Percentiles rank a stretch among this genome's conserved stretches.
Conservation (phyloP, 2,888 invertebrate species). For the Torymus texanus region DNA sequence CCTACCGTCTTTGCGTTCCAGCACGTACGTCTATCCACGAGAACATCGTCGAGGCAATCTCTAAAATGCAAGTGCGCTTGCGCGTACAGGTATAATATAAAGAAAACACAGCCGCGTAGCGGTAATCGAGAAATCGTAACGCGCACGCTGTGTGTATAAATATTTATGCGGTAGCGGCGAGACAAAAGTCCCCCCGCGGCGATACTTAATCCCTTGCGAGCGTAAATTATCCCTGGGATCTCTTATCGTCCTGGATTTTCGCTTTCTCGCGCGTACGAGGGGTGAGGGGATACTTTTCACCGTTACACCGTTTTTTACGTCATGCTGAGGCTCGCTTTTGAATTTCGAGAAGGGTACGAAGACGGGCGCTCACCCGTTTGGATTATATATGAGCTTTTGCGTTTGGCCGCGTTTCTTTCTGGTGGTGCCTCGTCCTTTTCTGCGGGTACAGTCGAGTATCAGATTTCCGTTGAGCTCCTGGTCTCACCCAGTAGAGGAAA, state of each 20-base stretch:
- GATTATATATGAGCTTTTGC: no score
- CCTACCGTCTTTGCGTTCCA: no score
- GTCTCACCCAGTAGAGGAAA: no score
- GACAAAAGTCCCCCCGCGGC: neutral
- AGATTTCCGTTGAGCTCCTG: no score
- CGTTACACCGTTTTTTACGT: neutral
- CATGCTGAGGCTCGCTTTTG: neutral
- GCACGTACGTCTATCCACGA: neutral
- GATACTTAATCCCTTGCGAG: constrained; percentile 9
- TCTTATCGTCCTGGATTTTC: constrained; percentile 18
- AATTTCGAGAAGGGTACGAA: no score
- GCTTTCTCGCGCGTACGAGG: neutral
- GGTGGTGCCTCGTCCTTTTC: no score
- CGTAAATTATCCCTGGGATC: constrained; percentile 22
- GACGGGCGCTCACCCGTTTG: no score
- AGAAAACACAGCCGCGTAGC: neutral
- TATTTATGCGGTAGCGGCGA: constrained; percentile 17
- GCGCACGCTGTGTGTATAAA: neutral
- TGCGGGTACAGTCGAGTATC: no score
- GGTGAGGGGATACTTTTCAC: neutral
- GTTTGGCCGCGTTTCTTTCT: no score
- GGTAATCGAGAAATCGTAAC: no score
- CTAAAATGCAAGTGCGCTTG: neutral
- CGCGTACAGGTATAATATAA: neutral
- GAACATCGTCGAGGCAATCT: constrained; percentile 3